Base-by-base conservation (phyloP, 2,113 vertebrate species). In the Myrmecophaga tridactyla region DNA sequence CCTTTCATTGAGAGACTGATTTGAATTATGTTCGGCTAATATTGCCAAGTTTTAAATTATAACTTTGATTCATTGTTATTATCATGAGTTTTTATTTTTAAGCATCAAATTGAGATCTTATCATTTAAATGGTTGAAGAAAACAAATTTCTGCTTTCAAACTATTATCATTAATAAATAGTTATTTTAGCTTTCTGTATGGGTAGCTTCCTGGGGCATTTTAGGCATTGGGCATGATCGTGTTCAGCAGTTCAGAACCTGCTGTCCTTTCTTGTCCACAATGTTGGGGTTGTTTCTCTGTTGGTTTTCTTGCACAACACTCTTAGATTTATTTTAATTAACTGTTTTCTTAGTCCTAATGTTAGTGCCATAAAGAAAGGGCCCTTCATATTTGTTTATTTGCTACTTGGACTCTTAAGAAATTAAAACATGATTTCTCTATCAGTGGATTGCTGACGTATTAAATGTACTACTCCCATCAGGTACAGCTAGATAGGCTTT, bases 141-240 rank as follows among this genome's bases (percentile, higher is more conserved):
- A 86, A 53, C 81, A 96, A 53, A 60, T 94, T 90, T 95, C 82
- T 92, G 41, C 88, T 86, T 75, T 89, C 8, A 80, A 78, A 82
- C 51, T 85, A 20, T 76, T 93, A 36, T 69, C 21, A 56, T 53
- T 86, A 86, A 29, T 62, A 88, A 87, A 51, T 60, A 89, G 13
- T 78, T 43, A 67, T 58, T 76, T 3, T 69, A 1, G 48, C 80
- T 84, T 58, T 70, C 34, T 84, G 83, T 56, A 41, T 48, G 60
- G 18, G n/a, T 90, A 10, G 20, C n/a, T 90, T 72, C 58, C 20
- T 75, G 51, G 20, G 43, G 43, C 36, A n/a, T 69, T n/a, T n/a
- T 31, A 41, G 27, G 36, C 51, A 51, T 86, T 83, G 63, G 63
- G 12, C 46, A 4, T 27, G 20, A 34, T 70, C 13, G 6, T 23